A percentile compares a stretch with the other conserved stretches of the same genome.
Evolutionary conservation across 92 coral and sea anemone genomes (phyloP).

Genomic region (Desmophyllum pertusum): DNA sequence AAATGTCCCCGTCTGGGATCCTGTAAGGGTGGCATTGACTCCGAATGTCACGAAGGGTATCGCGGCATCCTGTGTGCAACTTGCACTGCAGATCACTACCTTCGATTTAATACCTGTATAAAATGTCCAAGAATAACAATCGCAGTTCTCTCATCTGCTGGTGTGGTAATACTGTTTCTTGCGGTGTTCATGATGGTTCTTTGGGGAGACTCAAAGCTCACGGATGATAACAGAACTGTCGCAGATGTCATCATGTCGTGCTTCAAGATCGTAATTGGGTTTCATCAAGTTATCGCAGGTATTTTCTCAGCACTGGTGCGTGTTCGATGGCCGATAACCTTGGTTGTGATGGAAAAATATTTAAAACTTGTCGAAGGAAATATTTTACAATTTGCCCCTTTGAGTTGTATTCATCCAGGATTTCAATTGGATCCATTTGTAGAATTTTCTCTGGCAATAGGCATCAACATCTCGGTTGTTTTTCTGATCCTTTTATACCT

Average conservation of each 20-base stretch:
- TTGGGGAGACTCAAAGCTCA: constrained; percentile 41
- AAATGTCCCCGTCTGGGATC: constrained; percentile 27
- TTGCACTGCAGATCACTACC: not conserved
- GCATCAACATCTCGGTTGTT: not conserved
- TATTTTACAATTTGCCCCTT: constrained; percentile 38
- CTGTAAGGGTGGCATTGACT: constrained; percentile 22
- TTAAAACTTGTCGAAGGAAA: constrained; percentile 38
- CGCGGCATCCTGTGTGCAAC: constrained; percentile 6
- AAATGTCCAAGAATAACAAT: not conserved
- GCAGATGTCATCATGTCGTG: constrained; percentile 57
- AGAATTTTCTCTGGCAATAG: not conserved
- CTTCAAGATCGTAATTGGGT: constrained; percentile 44
- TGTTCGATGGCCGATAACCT: constrained; percentile 1
- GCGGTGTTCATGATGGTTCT: constrained; percentile 21
- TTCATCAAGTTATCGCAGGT: constrained; percentile 49
- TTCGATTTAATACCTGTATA: constrained; percentile 47
- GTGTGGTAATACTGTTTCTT: constrained; percentile 26
- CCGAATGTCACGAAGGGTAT: constrained; percentile 18
- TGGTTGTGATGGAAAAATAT: constrained; percentile 36
- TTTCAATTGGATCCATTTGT: constrained; percentile 4
- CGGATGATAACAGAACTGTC: constrained; percentile 19
- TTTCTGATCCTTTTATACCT: not conserved
- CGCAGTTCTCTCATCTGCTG: constrained; percentile 8
- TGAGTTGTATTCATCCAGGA: constrained; percentile 5
- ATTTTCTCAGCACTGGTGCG: constrained; percentile 40